phyloP scores from a whole-genome alignment of 2,797 vertebrate genomes.

The Hylomyscus alleni region DNA sequence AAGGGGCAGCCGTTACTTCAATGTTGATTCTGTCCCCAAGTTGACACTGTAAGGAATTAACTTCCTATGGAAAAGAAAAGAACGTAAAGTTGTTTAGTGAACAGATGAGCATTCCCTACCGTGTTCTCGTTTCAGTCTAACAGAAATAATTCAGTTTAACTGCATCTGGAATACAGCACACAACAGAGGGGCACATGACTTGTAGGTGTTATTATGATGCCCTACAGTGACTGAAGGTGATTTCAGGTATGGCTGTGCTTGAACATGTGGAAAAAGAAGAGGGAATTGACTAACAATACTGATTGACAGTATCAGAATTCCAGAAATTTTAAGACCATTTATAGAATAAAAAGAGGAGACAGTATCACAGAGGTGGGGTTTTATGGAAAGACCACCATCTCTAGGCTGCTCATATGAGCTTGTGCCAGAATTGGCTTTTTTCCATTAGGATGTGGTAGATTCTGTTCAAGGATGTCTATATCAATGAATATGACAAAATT shows the following conservation, averaged over 20 bases:
- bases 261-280: not conserved
- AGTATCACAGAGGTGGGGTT: not conserved
- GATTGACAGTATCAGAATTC: constrained; percentile 17
- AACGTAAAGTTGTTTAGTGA: not conserved
- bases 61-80: constrained; percentile 67
- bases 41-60: constrained; percentile 77
- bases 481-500: not conserved
- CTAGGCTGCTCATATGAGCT: not conserved
- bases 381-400: not conserved
- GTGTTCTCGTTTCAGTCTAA: not conserved
- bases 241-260: constrained; percentile 2
- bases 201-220: not conserved
- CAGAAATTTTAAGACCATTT: constrained; percentile 31
- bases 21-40: constrained; percentile 83
- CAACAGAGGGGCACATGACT: constrained; percentile 5
- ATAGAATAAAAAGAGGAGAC: not conserved
- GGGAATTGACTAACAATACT: constrained; percentile 11
- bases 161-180: not conserved
- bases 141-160: not conserved
- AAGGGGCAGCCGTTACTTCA: constrained; percentile 79
- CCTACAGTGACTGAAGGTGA: not conserved
- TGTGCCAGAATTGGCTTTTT: not conserved
- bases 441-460: not conserved
- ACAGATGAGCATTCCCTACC: not conserved
- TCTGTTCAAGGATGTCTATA: not conserved